Evolutionary conservation across 2,797 vertebrate genomes (phyloP).

Genomic region (Rhinoraja longicauda): DNA sequence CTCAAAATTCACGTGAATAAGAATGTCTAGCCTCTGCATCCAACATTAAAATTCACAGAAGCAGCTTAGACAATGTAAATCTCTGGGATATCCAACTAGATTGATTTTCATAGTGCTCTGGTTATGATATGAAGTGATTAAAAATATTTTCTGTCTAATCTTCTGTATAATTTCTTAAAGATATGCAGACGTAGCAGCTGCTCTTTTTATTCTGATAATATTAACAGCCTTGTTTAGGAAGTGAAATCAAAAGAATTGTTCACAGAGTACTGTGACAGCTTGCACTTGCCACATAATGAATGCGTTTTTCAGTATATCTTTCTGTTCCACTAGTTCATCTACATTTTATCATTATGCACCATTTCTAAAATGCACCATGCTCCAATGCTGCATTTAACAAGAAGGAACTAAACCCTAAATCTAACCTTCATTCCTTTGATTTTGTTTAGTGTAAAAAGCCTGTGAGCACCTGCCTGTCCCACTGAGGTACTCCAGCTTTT

Average conservation of each 20-base stretch:
- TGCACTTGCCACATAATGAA: background rate
- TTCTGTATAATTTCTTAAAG: background rate
- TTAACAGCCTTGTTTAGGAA: background rate
- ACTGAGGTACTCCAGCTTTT: background rate
- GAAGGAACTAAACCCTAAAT: background rate
- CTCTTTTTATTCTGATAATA: background rate
- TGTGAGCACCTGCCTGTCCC: no score
- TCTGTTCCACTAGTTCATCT: background rate
- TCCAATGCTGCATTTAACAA: background rate
- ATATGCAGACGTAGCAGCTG: background rate
- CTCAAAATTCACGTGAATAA: background rate
- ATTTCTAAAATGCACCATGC: background rate
- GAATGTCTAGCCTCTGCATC: background rate
- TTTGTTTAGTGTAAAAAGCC: no score
- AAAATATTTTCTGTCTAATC: background rate
- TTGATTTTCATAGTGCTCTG: background rate
- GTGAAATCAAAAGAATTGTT: background rate
- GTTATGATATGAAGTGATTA: background rate
- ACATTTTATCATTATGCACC: background rate
- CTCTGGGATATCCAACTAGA: background rate
- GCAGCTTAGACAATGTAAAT: background rate
- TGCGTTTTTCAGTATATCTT: background rate
- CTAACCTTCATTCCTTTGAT: no score
- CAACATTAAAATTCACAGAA: background rate
- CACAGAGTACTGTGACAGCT: background rate